Base-by-base conservation (phyloP, 2,888 invertebrate species). In the Drosophila basisetae region DNA sequence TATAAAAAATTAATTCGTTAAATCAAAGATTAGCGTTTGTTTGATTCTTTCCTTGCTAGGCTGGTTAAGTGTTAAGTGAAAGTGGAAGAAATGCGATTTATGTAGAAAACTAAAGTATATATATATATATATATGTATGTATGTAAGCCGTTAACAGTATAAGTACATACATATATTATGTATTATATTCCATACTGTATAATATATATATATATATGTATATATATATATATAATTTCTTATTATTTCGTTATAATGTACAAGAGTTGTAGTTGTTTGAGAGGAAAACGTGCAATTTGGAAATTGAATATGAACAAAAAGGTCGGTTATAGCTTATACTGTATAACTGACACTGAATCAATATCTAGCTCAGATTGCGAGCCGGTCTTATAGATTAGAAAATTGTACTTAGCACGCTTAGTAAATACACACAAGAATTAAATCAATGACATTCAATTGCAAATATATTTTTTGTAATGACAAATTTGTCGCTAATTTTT, bases 1-100 rank as follows among this genome's bases (percentile, higher is more conserved):
- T 43, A 37, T 25, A 55, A 25, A 18, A 35, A 59, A 30, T 2
- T 55, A 58, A 28, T 63, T 39, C 11, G 39, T 68, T 65, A 67
- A 67, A 30, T 22, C 10, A 68, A 49, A 47, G 7, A 43, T 50
- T 22, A 37, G 0, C 25, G 1, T 25, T 31, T 16, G 4, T 33
- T 52, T 28, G 5, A 43, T 30, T 16, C 25, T 28, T 28, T 11
- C n/a, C 55, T 25, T 58, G 18, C 4, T 58, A 64, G 37, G 37
- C 28, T 11, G 52, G 41, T 28, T 39, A 47, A 25, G 66, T 59
- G 55, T 69, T 73, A 70, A 43, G 56, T 78, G 76, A 72, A 80
- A 79, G 84, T 91, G 91, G 92, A 91, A 91, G 91, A 91, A 90
- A 92, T 91, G 90, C 91, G 91, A 91, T 91, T 91, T 79, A 84